A percentile compares a stretch with the other conserved stretches of the same genome.
These are phyloP conservation scores for Ferrisia virgata DNA, from an alignment of 2,888 invertebrate genomes.

Conservation along the genomic window DNA sequence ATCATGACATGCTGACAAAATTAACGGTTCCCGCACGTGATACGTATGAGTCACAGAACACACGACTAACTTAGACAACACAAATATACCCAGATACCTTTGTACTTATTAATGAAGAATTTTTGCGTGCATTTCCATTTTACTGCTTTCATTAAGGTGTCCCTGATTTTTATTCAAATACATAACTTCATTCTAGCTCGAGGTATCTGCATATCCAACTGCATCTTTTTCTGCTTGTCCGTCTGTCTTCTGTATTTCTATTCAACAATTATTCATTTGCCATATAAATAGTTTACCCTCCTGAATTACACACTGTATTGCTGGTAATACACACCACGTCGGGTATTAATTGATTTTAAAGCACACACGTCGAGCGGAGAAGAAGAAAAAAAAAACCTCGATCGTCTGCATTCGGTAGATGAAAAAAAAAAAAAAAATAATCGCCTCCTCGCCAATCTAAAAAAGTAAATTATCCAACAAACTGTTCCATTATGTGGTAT, in stretches of 20 bases:
- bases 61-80: neutral
- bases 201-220: too few species aligned
- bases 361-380: neutral
- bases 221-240: too few species aligned
- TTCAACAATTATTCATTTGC: too few species aligned
- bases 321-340: neutral
- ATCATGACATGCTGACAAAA: conserved; percentile 9
- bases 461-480: conserved; percentile 8
- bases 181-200: too few species aligned
- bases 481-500: neutral
- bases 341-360: neutral
- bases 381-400: too few species aligned
- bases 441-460: neutral
- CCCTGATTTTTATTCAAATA: too few species aligned
- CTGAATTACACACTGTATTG: neutral
- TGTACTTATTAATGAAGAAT: too few species aligned
- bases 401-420: neutral
- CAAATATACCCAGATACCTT: neutral
- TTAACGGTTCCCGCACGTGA: neutral
- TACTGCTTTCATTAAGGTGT: too few species aligned
- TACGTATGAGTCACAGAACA: neutral
- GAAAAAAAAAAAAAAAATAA: too few species aligned
- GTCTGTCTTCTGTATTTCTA: too few species aligned
- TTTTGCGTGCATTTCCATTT: too few species aligned
- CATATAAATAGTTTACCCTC: too few species aligned